Conservation (phyloP, 2,113 vertebrate genomes). For the Empidonax alnorum region DNA sequence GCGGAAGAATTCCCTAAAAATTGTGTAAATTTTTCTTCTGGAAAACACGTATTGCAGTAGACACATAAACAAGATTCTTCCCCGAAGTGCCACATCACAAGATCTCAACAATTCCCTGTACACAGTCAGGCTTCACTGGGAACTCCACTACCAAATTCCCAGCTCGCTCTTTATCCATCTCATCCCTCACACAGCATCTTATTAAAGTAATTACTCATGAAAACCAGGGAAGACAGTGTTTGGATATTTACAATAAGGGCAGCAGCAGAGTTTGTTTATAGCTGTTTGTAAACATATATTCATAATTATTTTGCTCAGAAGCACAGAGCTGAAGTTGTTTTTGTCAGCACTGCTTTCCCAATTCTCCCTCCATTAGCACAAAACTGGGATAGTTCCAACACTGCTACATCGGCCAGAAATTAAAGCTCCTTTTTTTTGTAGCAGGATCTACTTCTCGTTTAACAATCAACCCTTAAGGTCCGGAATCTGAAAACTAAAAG, state of each 20-base stretch:
- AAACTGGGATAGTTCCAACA: background rate
- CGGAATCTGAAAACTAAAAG: background rate
- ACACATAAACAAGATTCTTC: background rate
- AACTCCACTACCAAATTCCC: background rate
- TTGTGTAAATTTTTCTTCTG: background rate
- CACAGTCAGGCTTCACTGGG: background rate
- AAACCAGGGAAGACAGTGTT: conserved; percentile 15
- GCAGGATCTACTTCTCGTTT: background rate
- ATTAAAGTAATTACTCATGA: conserved; percentile 5
- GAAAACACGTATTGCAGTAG: background rate
- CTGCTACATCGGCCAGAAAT: background rate
- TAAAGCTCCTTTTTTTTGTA: background rate
- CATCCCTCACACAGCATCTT: background rate
- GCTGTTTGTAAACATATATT: conserved; percentile 16
- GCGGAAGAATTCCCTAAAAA: background rate
- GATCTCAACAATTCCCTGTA: background rate
- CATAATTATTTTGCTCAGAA: conserved; percentile 29
- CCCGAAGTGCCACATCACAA: background rate
- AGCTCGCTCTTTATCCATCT: background rate
- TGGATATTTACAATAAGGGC: conserved; percentile 19
- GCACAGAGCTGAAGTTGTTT: conserved; percentile 18
- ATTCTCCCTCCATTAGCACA: background rate
- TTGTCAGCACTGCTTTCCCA: conserved; percentile 27
- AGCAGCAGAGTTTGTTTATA: conserved; percentile 43
- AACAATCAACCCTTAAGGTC: background rate